Evolutionary conservation across 2,888 invertebrate genomes (phyloP), one percentile per base, ranked within the genome.

Genomic region (Dicycla oo): DNA sequence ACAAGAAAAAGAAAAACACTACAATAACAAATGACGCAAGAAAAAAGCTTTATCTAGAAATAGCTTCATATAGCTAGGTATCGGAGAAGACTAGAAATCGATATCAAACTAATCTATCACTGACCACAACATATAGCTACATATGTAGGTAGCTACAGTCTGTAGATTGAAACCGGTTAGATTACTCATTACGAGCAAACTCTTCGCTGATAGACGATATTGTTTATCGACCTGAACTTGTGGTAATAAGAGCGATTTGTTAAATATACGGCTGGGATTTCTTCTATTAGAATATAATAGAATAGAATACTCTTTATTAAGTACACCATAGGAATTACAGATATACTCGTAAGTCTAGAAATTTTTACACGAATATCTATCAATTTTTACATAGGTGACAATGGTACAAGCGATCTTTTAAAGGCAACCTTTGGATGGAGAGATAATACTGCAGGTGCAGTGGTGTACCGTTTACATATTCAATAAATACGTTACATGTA

Each of bases 191-290:
- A 64, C 30, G 3, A 63, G 69, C 40, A 69, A 54, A 47, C 26
- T 68, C 54, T 63, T 66, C 70, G 63, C 40, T 69, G 67, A 73
- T 71, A 67, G 43, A 71, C 57, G 69, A 71, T 67, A 78, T 63
- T 76, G 79, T 71, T 73, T 76, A 82, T 73, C 60, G 57, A 67
- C 51, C 20, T 64, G 73, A 69, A 69, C 63, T 69, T 73, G 66
- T 71, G 34, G 34, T 76, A 82, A 69, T 71, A 47, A 53, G 58
- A 20, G 53, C 61, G 57, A 73, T 82, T 79, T 73, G 73, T 73
- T 71, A 30, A 54, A 13, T 18, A n/a, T n/a, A 23, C 13, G 8
- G 34, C 30, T 54, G 43, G 1, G 13, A 11, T 75, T 18, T n/a
- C 1, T 53, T 30, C 0, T 13, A 26, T 26, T 34, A 34, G 34